Conservation (phyloP, 1,140 invertebrate genomes). For the Drosophila watanabei region DNA sequence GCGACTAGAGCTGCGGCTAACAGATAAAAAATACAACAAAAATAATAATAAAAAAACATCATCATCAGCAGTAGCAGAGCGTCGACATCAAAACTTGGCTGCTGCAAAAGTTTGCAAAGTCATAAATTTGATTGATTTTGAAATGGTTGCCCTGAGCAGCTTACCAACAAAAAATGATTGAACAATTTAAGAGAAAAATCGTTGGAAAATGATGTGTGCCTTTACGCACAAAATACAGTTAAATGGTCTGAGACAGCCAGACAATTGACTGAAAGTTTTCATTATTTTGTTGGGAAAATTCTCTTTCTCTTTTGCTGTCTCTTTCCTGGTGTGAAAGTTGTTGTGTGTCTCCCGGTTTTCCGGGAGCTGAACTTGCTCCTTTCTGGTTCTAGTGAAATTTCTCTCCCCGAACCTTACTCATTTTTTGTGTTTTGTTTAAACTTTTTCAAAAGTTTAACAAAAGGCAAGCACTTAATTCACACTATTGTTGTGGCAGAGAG, state of each 20-base stretch:
- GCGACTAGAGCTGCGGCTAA: constrained; percentile 39
- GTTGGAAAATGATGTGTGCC: constrained; percentile 51
- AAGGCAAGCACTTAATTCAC: constrained; percentile 57
- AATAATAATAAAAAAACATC: constrained; percentile 15
- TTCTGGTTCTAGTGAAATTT: constrained; percentile 48
- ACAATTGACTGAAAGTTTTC: constrained; percentile 50
- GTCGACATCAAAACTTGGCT: constrained; percentile 44
- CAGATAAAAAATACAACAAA: constrained; percentile 1
- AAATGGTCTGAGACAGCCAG: constrained; percentile 44
- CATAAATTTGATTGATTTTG: constrained; percentile 67
- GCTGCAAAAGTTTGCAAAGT: constrained; percentile 60
- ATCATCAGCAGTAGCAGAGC: constrained; percentile 17
- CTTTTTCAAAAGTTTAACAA: constrained; percentile 50
- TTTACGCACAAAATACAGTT: constrained; percentile 49
- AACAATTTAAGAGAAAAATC: constrained; percentile 41
- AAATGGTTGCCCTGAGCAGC: constrained; percentile 57
- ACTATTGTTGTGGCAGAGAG: constrained; percentile 45
- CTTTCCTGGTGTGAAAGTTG: constrained; percentile 51
- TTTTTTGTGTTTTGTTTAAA: constrained; percentile 24
- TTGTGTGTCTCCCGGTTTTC: constrained; percentile 33
- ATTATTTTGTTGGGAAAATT: constrained; percentile 54
- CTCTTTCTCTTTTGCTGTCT: constrained; percentile 26
- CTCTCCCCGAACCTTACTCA: constrained; percentile 25
- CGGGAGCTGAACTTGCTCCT: constrained; percentile 35
- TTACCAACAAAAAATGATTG: constrained; percentile 38